These are phyloP conservation scores for Triops cancriformis DNA, from an alignment of 1,140 invertebrate genomes.

Conservation along the genomic window DNA sequence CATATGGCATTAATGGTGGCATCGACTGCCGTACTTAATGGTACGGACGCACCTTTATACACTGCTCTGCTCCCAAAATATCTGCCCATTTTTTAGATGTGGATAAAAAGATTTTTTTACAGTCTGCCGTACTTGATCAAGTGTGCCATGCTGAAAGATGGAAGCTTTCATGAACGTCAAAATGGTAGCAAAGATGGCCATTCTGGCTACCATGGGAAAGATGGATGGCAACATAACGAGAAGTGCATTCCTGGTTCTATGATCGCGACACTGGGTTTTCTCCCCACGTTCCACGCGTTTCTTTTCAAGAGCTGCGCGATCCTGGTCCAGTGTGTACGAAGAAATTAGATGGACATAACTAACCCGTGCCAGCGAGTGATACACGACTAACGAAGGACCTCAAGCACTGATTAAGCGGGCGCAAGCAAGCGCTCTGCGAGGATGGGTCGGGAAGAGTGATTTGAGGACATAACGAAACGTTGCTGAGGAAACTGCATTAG, in stretches of 20 bases:
- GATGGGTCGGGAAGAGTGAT: background rate
- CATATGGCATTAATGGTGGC: background rate
- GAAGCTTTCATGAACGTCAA: no score
- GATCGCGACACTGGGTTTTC: no score
- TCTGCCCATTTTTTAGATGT: no score
- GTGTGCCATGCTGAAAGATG: no score
- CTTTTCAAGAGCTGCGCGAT: background rate
- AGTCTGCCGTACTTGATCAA: no score
- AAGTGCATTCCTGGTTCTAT: no score
- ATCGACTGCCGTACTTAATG: background rate
- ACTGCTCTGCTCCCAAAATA: no score
- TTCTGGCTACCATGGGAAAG: no score
- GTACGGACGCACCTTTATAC: background rate
- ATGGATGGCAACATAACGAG: no score
- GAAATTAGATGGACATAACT: background rate
- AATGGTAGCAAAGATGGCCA: no score
- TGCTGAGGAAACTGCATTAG: background rate
- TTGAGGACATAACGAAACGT: background rate
- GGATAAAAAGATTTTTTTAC: no score
- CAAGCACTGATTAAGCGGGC: background rate
- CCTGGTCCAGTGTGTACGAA: background rate
- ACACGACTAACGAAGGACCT: background rate
- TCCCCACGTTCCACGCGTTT: no score
- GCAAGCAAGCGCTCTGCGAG: background rate
- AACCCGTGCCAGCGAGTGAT: background rate